Evolutionary conservation across 2,797 vertebrate species (phyloP).

Genomic region (Megalops cyprinoides): DNA sequence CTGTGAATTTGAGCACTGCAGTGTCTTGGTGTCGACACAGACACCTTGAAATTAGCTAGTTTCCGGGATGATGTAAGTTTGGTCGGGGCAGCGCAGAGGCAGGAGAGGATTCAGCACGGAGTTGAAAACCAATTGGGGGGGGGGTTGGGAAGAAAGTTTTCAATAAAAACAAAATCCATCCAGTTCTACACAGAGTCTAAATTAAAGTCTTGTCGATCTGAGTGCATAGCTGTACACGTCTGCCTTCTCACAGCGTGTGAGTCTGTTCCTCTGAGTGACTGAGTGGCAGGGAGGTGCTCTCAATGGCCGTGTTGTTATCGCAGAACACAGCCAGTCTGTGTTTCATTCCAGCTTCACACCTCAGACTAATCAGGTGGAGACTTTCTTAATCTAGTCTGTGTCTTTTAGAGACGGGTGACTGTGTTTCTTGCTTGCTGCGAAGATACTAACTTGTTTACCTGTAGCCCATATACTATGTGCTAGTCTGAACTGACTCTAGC

Average conservation of each 20-base stretch:
- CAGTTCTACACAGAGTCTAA: background rate
- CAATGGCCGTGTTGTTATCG: too few species aligned
- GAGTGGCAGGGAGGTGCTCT: background rate
- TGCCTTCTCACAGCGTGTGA: background rate
- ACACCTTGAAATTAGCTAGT: background rate
- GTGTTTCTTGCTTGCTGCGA: background rate
- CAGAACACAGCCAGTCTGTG: background rate
- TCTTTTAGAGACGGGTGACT: background rate
- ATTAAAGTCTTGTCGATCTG: too few species aligned
- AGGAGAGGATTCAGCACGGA: too few species aligned
- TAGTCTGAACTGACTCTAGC: background rate
- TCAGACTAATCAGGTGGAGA: background rate
- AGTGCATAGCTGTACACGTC: too few species aligned
- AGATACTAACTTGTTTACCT: background rate
- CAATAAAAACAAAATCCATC: too few species aligned
- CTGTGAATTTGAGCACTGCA: constrained; percentile 2
- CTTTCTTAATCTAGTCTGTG: background rate
- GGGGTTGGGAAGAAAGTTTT: too few species aligned
- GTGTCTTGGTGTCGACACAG: background rate
- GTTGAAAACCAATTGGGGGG: too few species aligned
- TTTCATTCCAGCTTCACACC: background rate
- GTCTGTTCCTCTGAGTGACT: background rate
- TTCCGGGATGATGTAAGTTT: background rate
- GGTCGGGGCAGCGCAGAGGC: background rate
- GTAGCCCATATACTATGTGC: background rate